Conservation (phyloP, 2,797 vertebrate genomes). For the Garrulus glandarius region DNA sequence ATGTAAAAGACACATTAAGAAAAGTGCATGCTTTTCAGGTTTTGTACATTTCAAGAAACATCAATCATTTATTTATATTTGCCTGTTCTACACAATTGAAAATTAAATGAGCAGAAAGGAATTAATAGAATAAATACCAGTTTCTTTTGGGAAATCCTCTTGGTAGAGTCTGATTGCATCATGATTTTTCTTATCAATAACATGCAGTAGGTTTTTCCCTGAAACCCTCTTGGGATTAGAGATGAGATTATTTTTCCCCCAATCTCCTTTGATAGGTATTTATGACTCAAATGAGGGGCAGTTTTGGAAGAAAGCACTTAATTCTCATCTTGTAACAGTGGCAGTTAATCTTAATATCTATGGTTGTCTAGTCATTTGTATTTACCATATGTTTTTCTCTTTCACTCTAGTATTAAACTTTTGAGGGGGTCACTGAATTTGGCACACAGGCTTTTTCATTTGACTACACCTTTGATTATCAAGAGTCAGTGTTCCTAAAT, state of each 20-base stretch:
- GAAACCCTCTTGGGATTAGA: not conserved
- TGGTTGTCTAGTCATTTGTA: not conserved
- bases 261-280: not conserved
- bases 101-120: not conserved
- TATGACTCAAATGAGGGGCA: not conserved
- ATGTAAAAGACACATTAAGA: slow-evolving; percentile 3
- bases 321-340: not conserved
- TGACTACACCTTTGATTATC: not conserved
- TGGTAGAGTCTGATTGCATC: not conserved
- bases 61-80: not conserved
- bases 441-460: not conserved
- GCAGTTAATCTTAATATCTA: not conserved
- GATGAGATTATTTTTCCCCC: not conserved
- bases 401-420: not conserved
- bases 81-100: not conserved
- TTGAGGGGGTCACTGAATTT: not conserved
- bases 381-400: slow-evolving; percentile 1
- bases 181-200: not conserved
- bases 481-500: not conserved
- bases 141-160: not conserved
- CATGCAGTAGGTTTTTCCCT: not conserved
- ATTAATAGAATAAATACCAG: not conserved
- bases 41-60: not conserved
- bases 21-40: not conserved
- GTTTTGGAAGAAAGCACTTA: not conserved